Evolutionary conservation across 1,140 invertebrate genomes (phyloP).

Genomic region (Aradophagus sp.): DNA sequence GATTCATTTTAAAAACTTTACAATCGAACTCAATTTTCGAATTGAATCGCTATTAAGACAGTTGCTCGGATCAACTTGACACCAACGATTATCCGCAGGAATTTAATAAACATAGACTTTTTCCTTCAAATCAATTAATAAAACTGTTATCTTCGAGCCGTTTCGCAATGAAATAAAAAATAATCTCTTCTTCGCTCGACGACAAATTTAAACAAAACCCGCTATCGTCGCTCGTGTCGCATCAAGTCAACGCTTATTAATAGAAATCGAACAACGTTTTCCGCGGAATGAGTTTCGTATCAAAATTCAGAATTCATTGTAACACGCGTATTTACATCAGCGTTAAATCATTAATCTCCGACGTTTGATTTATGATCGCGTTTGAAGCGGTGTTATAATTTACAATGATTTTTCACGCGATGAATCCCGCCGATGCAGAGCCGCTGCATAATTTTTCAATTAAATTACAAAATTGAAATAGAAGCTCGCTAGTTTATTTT

Average conservation of each 20-base stretch:
- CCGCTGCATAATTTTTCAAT: constrained; percentile 52
- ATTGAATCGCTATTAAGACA: too few species aligned
- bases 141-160: too few species aligned
- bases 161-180: too few species aligned
- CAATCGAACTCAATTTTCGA: too few species aligned
- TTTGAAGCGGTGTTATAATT: constrained; percentile 39
- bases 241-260: constrained; percentile 30
- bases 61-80: too few species aligned
- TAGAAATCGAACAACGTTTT: constrained; percentile 35
- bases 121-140: too few species aligned
- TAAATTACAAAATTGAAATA: constrained; percentile 43
- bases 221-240: constrained; percentile 16
- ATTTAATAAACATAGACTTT: too few species aligned
- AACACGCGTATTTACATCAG: constrained; percentile 43
- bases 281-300: constrained; percentile 32
- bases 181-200: too few species aligned
- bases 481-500: constrained; percentile 4
- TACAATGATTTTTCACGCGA: constrained; percentile 44
- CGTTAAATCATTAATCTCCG: constrained; percentile 47
- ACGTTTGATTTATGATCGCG: constrained; percentile 45
- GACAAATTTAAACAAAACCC: too few species aligned
- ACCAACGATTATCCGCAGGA: too few species aligned
- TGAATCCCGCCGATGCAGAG: constrained; percentile 35
- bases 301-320: constrained; percentile 44
- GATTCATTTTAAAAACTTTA: too few species aligned